phyloP scores from a whole-genome alignment of 2,113 vertebrate species.

The Petroica traversi region DNA sequence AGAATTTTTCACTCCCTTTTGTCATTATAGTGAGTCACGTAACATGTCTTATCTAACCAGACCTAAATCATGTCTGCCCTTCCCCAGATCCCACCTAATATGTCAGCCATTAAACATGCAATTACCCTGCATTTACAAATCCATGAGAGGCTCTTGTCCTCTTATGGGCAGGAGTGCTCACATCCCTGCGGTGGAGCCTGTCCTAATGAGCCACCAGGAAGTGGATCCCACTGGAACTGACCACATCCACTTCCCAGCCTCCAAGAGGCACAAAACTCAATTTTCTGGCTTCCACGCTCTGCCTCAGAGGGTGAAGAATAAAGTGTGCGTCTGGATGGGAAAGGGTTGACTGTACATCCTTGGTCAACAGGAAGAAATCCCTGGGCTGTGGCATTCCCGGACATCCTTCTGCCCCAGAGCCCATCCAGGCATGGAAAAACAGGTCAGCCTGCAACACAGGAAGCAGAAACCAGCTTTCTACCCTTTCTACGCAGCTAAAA shows the following conservation, averaged over 20 bases:
- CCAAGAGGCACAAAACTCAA: background rate
- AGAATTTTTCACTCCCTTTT: background rate
- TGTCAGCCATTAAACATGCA: background rate
- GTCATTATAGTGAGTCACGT: background rate
- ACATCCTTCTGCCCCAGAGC: background rate
- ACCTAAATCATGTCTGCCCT: background rate
- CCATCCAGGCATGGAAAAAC: background rate
- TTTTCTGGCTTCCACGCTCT: background rate
- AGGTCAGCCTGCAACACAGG: background rate
- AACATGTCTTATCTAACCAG: background rate
- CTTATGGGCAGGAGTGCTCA: fast-evolving
- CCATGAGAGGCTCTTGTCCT: fast-evolving
- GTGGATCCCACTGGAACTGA: background rate
- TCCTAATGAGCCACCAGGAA: background rate
- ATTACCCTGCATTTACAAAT: slow-evolving; percentile 15
- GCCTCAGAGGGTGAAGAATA: background rate
- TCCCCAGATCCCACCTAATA: background rate
- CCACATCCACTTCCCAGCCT: background rate
- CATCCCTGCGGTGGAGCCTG: background rate
- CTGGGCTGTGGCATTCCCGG: fast-evolving
- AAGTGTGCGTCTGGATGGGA: background rate
- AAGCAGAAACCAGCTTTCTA: background rate
- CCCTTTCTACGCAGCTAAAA: background rate
- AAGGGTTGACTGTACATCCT: background rate
- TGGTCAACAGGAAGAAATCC: background rate